Base-by-base conservation (phyloP, 1,140 invertebrate species). In the Drosophila pallidifrons region DNA sequence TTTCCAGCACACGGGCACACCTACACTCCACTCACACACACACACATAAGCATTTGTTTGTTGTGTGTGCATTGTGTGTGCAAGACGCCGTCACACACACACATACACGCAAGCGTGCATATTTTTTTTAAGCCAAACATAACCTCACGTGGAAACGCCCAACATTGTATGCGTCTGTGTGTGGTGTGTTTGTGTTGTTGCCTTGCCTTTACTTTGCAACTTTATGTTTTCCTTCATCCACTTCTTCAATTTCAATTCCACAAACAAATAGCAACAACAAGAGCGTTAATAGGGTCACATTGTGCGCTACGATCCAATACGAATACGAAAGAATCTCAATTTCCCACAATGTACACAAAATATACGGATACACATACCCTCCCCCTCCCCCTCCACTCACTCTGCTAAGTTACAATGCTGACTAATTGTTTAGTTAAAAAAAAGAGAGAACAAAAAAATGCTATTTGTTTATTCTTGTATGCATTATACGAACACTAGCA, bases 91-190 rank as follows among this genome's bases (percentile, higher is more conserved):
- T n/a, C 47, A 13, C 49, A n/a, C 47, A 13, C 16, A 38, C n/a
- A 61, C 51, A 59, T 16, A 43, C 46, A 60, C 35, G 59, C 57
- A 57, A 25, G 35, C 20, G 47, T 20, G 10, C 16, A 28, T 30
- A 43, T 47, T 38, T 16, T 8, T 32, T 46, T 78, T 79, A 43
- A 57, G 46, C 68, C 73, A 85, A 81, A 89, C 86, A 89, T 89
- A 89, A 90, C 85, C 85, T 85, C 86, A 89, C 75, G 86, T 90
- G 85, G 85, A 89, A 89, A 89, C 85, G 85, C 85, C 85, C 85
- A 89, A 89, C 81, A 85, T 77, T 89, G 64, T 59, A 43, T 73
- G 69, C 47, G 25, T 58, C 8, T 68, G 43, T 74, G 10, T 54
- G 43, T 67, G 70, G 10, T 47, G 43, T 49, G 49, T 30, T 15